These are phyloP conservation scores for Cynocephalus volans DNA, from an alignment of 2,113 vertebrate species.

Conservation along the genomic window DNA sequence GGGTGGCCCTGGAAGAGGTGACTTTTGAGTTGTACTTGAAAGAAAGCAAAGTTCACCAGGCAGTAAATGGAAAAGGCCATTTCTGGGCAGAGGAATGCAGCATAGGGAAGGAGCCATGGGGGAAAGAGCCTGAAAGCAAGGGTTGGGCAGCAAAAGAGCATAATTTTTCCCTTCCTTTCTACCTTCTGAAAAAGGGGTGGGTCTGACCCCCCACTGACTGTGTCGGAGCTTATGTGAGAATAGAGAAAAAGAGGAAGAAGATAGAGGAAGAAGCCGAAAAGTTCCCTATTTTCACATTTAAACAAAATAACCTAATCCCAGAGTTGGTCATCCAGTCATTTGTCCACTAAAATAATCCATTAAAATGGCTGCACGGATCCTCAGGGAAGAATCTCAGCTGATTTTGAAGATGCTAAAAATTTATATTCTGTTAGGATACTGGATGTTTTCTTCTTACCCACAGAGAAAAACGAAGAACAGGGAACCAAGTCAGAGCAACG, in stretches of 20 bases:
- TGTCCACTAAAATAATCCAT: neutral
- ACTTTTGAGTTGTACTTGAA: no score
- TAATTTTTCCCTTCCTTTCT: neutral
- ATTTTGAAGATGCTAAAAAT: slow-evolving; percentile 11
- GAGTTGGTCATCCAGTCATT: neutral
- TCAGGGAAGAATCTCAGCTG: neutral
- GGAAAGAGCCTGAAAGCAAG: no score
- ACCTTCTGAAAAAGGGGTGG: neutral
- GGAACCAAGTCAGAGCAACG: neutral
- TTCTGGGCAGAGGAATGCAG: no score
- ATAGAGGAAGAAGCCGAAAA: neutral
- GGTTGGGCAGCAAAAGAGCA: no score
- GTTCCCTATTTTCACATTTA: neutral
- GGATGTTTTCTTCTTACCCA: slow-evolving; percentile 13
- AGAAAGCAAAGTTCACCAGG: no score
- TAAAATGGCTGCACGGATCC: neutral
- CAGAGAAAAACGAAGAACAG: neutral
- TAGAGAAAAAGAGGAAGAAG: neutral
- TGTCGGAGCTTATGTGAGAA: slow-evolving; percentile 9
- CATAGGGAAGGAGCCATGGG: no score
- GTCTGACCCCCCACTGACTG: neutral
- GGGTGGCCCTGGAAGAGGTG: no score
- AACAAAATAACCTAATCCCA: neutral
- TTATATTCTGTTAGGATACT: slow-evolving; percentile 25
- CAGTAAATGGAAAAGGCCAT: no score